Evolutionary conservation across 2,113 vertebrate species (phyloP).

Genomic region (Physeter macrocephalus): DNA sequence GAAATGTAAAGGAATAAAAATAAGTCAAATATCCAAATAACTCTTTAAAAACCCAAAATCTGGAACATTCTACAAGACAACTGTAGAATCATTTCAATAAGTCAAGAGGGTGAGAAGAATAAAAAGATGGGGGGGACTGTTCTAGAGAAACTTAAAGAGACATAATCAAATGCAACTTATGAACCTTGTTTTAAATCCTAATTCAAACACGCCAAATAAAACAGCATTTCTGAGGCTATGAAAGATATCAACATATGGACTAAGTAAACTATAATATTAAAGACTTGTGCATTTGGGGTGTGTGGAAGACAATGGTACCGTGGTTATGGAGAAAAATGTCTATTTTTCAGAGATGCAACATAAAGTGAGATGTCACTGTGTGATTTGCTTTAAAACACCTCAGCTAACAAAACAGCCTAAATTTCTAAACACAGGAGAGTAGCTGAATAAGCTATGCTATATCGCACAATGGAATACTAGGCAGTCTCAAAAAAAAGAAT

Average conservation of each 20-base stretch:
- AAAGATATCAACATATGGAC: neutral
- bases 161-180: neutral
- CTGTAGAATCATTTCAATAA: neutral
- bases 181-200: neutral
- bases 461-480: neutral
- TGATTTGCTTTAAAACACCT: neutral
- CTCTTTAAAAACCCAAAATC: conserved; percentile 13
- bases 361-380: neutral
- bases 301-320: neutral
- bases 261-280: neutral
- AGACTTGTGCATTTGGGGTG: neutral
- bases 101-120: neutral
- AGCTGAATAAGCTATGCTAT: neutral
- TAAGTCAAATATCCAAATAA: neutral
- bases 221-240: neutral
- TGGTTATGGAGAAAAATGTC: neutral
- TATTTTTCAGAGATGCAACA: neutral
- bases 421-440: neutral
- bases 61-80: neutral
- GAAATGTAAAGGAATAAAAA: neutral
- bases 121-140: neutral
- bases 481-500: neutral
- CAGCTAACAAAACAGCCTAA: neutral
- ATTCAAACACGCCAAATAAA: neutral
- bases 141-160: neutral